Evolutionary conservation across 64 coral and sea anemone species (phyloP).

Genomic region (Platygyra sinensis): DNA sequence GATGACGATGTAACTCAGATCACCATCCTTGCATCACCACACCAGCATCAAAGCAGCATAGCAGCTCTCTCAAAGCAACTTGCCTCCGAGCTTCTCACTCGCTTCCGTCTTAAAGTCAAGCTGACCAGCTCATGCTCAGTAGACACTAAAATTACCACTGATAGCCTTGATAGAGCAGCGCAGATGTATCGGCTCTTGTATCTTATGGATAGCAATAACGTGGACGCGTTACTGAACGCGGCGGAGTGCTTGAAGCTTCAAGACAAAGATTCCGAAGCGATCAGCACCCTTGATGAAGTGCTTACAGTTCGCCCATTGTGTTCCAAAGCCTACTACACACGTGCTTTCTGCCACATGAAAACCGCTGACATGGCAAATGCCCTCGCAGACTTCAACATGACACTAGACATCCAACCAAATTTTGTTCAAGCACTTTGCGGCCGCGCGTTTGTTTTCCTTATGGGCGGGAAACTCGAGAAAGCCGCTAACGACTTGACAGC

Average conservation of each 20-base stretch:
- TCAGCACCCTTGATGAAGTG: conserved; percentile 43
- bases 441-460: conserved; percentile 43
- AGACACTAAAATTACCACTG: conserved; percentile 61
- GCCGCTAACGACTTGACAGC: conserved; percentile 47
- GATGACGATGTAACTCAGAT: conserved; percentile 61
- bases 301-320: conserved; percentile 53
- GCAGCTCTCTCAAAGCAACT: conserved; percentile 43
- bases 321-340: conserved; percentile 60
- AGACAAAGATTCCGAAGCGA: conserved; percentile 57
- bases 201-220: conserved; percentile 58
- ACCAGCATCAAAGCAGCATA: conserved; percentile 39
- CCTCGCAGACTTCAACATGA: conserved; percentile 63
- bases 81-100: conserved; percentile 63
- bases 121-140: conserved; percentile 59
- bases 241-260: conserved; percentile 74
- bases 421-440: conserved; percentile 73
- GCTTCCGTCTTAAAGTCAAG: conserved; percentile 60
- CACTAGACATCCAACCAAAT: conserved; percentile 62
- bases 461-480: conserved; percentile 47
- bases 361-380: conserved; percentile 56
- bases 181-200: conserved; percentile 61
- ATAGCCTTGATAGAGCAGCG: conserved; percentile 60
- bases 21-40: conserved; percentile 43
- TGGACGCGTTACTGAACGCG: conserved; percentile 63
- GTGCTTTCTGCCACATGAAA: conserved; percentile 63